Conservation (phyloP, 2,113 vertebrate species). For the Alethe castanea region DNA sequence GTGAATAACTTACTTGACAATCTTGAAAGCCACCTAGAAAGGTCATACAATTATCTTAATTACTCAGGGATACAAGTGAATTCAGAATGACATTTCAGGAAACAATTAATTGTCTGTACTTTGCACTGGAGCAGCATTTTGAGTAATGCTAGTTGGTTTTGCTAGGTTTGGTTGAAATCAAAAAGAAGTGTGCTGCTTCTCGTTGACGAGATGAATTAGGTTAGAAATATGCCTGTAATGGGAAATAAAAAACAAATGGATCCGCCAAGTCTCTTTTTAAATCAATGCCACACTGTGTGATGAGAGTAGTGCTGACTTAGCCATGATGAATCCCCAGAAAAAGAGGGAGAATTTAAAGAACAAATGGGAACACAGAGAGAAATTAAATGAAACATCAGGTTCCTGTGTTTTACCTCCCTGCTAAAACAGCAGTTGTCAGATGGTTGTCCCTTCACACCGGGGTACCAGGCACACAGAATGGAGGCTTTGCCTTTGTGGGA, state of each 20-base stretch:
- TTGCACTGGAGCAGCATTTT: neutral
- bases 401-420: neutral
- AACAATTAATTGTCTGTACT: neutral
- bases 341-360: neutral
- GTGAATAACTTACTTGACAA: neutral
- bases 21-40: neutral
- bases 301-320: neutral
- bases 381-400: neutral
- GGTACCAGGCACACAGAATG: neutral
- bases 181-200: neutral
- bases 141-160: neutral
- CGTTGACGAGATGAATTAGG: neutral
- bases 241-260: conserved; percentile 9
- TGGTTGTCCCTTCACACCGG: neutral
- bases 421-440: neutral
- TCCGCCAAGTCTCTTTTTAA: neutral
- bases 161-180: neutral
- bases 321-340: neutral
- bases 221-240: neutral
- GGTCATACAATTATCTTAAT: neutral
- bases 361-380: neutral
- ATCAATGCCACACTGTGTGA: neutral
- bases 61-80: neutral
- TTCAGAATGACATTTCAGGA: neutral
- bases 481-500: conserved; percentile 22